Evolutionary conservation across 2,888 invertebrate species (phyloP).

Genomic region (Ecliptopera silaceata): DNA sequence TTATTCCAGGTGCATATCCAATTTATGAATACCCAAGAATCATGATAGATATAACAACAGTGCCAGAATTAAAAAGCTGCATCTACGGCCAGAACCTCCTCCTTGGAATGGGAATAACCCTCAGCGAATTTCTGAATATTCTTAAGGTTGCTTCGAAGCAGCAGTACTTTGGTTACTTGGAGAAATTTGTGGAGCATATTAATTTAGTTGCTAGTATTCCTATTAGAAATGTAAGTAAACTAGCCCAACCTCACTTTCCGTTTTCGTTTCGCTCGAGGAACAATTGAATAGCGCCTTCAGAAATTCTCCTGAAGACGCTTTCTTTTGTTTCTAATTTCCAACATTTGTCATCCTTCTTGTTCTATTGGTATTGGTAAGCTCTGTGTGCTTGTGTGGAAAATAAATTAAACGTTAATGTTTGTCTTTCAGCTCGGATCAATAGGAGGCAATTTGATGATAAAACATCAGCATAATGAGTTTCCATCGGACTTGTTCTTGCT

Average conservation of each 20-base stretch:
- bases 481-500: slow-evolving; percentile 87
- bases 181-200: slow-evolving; percentile 84
- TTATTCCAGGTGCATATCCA: slow-evolving; percentile 63
- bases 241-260: neutral
- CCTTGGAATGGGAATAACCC: slow-evolving; percentile 64
- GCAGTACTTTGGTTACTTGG: slow-evolving; percentile 84
- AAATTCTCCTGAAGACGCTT: too few species aligned
- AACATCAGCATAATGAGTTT: slow-evolving; percentile 85
- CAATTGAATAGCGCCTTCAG: too few species aligned
- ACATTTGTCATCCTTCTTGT: too few species aligned
- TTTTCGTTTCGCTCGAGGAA: too few species aligned
- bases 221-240: slow-evolving; percentile 86
- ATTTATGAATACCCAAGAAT: slow-evolving; percentile 58
- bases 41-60: slow-evolving; percentile 64
- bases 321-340: too few species aligned
- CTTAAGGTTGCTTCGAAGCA: slow-evolving; percentile 57
- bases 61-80: slow-evolving; percentile 58
- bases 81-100: slow-evolving; percentile 63
- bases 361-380: neutral
- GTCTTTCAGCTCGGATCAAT: slow-evolving; percentile 83
- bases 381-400: neutral
- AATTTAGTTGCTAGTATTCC: slow-evolving; percentile 88
- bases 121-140: slow-evolving; percentile 67
- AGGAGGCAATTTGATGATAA: slow-evolving; percentile 88
- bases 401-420: neutral